Evolutionary conservation across 2,888 invertebrate genomes (phyloP), one percentile per base, ranked within the genome.

Genomic region (Stenodera caucasica): DNA sequence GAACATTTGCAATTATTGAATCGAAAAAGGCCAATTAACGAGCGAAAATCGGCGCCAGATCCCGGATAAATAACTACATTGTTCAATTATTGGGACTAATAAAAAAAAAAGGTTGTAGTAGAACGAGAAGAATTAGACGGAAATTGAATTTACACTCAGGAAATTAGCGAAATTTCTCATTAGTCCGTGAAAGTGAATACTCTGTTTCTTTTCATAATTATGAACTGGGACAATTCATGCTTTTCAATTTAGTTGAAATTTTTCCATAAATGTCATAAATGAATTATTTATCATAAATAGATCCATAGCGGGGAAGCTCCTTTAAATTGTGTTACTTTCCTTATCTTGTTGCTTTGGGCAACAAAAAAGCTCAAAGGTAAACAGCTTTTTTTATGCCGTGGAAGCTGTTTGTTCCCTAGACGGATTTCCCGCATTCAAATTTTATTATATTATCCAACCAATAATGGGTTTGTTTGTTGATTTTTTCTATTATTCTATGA

Each of bases 401-500:
- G 7, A 2, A 33, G n/a, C n/a, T 4, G 33, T 37, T 37, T 37
- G 3, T 15, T 37, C 15, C 37, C 0, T 37, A 37, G 1, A 37
- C 37, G n/a, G 2, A 15, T 35, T 14, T 35, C 35, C 5, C 32
- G 32, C 12, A 37, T 26, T 53, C 32, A 33, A 21, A 9, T 53
- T 53, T 35, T 9, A 33, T 53, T 53, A 9, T 53, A 32, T n/a
- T n/a, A n/a, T n/a, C n/a, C 32, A n/a, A 18, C 2, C 23, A 53
- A 58, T 59, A 59, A 62, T 62, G 49, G 56, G 58, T 59, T 62
- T 57, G 18, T 45, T 11, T 45, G 63, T 60, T 60, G 53, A 11
- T 9, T 40, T 40, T 53, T 59, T 53, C 45, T 54, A 50, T 40
- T 58, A 49, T 33, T 45, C 14, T 52, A 11, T 11, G 21, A 23